Conservation (phyloP, 2,888 invertebrate species). For the Agrotis clavis region DNA sequence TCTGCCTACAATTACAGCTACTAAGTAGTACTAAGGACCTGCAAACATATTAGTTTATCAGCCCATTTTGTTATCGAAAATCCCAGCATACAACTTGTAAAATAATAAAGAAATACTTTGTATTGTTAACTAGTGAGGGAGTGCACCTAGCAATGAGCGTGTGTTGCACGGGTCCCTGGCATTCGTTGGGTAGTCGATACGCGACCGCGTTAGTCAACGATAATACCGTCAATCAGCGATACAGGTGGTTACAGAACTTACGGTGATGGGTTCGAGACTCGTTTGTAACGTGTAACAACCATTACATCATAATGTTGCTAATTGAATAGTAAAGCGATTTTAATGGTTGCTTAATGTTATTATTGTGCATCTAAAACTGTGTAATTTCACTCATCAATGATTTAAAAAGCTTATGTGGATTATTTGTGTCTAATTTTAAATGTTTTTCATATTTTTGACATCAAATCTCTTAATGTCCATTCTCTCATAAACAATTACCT, state of each 20-base stretch:
- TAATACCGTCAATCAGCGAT: slow-evolving; percentile 83
- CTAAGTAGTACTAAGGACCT: slow-evolving; percentile 15
- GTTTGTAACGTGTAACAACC: slow-evolving; percentile 47
- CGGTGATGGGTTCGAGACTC: slow-evolving; percentile 54
- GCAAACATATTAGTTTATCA: slow-evolving; percentile 39
- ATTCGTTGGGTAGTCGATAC: slow-evolving; percentile 81
- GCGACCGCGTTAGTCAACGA: slow-evolving; percentile 83
- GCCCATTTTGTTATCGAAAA: slow-evolving; percentile 6
- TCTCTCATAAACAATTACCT: slow-evolving; percentile 2
- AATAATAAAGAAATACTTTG: slow-evolving; percentile 69
- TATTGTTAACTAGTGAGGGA: slow-evolving; percentile 82
- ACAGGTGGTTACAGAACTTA: slow-evolving; percentile 80
- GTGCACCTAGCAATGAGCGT: slow-evolving; percentile 83
- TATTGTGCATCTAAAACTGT: slow-evolving; percentile 1
- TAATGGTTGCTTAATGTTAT: slow-evolving; percentile 39
- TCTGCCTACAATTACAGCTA: background rate
- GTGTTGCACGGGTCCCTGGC: slow-evolving; percentile 85
- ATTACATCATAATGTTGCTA: slow-evolving; percentile 44
- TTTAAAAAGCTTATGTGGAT: slow-evolving; percentile 43
- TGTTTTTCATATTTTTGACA: slow-evolving; percentile 1
- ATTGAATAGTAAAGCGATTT: slow-evolving; percentile 25
- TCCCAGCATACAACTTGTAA: background rate
- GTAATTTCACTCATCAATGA: too few relatives aligned
- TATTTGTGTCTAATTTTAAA: slow-evolving; percentile 4
- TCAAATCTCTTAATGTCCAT: background rate